Evolutionary conservation across 2,113 vertebrate species (phyloP).

Genomic region (Tetrao urogallus): DNA sequence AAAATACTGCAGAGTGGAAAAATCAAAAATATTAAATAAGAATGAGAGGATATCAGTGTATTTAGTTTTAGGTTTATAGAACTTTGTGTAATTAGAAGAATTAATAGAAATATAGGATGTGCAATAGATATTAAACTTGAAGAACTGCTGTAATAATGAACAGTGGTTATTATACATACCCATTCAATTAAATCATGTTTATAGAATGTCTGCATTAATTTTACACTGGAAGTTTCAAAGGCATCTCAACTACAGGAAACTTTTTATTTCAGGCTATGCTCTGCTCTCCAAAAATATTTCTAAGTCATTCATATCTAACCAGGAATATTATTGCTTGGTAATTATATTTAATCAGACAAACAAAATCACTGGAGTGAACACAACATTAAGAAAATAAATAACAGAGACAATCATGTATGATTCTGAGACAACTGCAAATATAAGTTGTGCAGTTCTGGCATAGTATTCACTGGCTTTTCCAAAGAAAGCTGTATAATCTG

Average conservation of each 20-base stretch:
- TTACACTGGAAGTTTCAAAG: background rate
- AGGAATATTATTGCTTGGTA: background rate
- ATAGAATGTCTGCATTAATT: background rate
- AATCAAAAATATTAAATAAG: background rate
- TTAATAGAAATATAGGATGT: background rate
- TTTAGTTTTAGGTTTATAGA: background rate
- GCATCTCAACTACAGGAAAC: background rate
- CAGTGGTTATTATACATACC: background rate
- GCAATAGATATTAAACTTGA: background rate
- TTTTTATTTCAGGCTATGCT: background rate
- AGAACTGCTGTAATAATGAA: background rate
- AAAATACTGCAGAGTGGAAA: background rate
- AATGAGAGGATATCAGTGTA: background rate
- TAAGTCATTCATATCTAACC: background rate
- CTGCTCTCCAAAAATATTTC: background rate
- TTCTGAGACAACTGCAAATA: background rate
- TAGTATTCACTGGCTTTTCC: background rate
- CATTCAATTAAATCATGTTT: background rate
- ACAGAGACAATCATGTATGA: background rate
- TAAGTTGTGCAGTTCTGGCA: background rate
- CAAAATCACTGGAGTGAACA: background rate
- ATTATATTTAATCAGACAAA: background rate
- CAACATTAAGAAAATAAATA: background rate
- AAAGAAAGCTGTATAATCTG: background rate
- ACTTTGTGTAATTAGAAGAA: accelerated